Evolutionary conservation across 2,113 vertebrate genomes (phyloP), one percentile per base, ranked within the genome.

Genomic region (Clarias magur): DNA sequence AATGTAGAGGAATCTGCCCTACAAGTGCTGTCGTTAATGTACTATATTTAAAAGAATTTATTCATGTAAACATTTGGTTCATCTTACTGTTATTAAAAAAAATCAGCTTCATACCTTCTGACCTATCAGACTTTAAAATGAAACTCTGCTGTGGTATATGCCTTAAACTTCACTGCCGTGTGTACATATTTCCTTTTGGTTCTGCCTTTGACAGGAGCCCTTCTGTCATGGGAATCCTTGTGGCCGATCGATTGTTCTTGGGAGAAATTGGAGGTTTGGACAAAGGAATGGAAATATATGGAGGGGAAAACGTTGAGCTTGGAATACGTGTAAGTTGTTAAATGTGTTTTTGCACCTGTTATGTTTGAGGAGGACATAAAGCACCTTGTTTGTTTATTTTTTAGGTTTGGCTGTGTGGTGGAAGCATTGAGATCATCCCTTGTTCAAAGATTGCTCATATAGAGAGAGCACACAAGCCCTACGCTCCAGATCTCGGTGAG

Each of bases 231-330:
- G 98, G 98, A 75, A 98, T 98, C 90, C 94, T 99, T 88, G 97
- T 97, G 27, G 97, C 96, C 84, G 97, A 99, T 75, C 94, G 96
- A 62, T 94, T 94, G 48, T 99, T 98, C 82, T 97, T 99, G 86
- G 96, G 97, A 84, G 97, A 99, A 94, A 99, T 99, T 17, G 98
- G 98, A 86, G 92, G 96, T n/a, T 92, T 99, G 84, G 97, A 99
- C 23, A 96, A 96, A 91, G 98, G 98, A 91, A 99, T 99, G 97
- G 97, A 96, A 90, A 95, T 99, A 21, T 99, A 99, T 0, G 98
- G 98, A 62, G 98, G 98, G 7, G 97, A 99, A 91, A 99, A 99
- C 8, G 97, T 99, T 7, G 98, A 99, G 90, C 96, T 99, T 0
- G 97, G 96, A 63, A 95, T 99, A 90, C 95, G 97, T 93, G 98